Conservation (phyloP, 2,113 vertebrate genomes). For the Lampris megalopsis region DNA sequence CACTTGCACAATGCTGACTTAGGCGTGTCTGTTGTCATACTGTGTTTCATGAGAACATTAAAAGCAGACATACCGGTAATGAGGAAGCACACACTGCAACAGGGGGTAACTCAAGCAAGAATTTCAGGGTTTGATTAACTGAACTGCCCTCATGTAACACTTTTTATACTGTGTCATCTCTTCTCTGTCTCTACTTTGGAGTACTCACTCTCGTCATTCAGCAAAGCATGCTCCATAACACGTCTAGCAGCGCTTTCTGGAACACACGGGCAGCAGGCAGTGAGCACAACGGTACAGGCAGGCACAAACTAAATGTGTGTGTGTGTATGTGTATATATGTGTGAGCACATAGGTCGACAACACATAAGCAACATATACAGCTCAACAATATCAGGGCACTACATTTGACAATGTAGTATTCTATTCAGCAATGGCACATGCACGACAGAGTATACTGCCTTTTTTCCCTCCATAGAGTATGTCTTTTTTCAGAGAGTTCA, state of each 20-base stretch:
- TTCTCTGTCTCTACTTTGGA: slow-evolving; percentile 23
- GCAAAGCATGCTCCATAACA: slow-evolving; percentile 96
- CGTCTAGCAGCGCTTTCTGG: slow-evolving; percentile 82
- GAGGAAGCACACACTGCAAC: slow-evolving; percentile 10
- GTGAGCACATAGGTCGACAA: slow-evolving; percentile 49
- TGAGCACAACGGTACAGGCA: slow-evolving; percentile 40
- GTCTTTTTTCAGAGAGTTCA: neutral
- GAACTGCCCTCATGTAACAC: neutral
- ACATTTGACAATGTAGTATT: slow-evolving; percentile 19
- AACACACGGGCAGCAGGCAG: slow-evolving; percentile 69
- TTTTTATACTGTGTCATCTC: neutral
- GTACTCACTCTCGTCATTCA: slow-evolving; percentile 96
- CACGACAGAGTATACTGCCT: slow-evolving; percentile 34
- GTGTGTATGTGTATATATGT: slow-evolving; percentile 6
- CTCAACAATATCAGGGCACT: slow-evolving; percentile 22
- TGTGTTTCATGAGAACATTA: slow-evolving; percentile 5
- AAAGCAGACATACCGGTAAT: slow-evolving; percentile 34
- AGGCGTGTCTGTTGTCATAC: slow-evolving; percentile 2
- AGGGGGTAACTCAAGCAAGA: slow-evolving; percentile 19
- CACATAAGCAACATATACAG: slow-evolving; percentile 49
- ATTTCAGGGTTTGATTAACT: slow-evolving; percentile 1
- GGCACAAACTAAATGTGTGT: slow-evolving; percentile 34
- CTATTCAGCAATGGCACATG: slow-evolving; percentile 40
- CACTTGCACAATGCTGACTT: neutral
- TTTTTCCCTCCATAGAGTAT: neutral